Base-by-base conservation (phyloP, 92 coral and sea anemone genomes). In the Metridium senile region DNA sequence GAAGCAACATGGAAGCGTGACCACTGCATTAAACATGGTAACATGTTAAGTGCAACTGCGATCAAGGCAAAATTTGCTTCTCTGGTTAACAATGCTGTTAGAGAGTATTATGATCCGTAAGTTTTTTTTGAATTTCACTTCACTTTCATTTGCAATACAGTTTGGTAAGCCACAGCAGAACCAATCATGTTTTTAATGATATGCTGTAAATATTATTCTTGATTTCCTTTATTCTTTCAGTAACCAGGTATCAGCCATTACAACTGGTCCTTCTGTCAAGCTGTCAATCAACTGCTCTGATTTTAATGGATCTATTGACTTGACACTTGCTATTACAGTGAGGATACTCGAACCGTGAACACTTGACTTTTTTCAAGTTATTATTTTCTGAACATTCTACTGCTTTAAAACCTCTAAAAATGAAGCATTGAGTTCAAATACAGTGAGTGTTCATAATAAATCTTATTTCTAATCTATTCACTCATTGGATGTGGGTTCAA, bases 211-310 rank as follows among this genome's bases (percentile, higher is more conserved):
- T n/a, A n/a, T n/a, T n/a, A n/a, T n/a, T n/a, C n/a, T n/a, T 39
- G 49, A 34, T 32, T 22, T 20, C n/a, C 2, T 70, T 33, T 81
- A 26, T 28, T 35, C 20, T 45, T 45, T 22, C 56, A 54, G 81
- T 25, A 29, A 46, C 20, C 0, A 11, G 27, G 84, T 88, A 33
- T n/a, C 6, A 23, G 83, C 57, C 0, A 29, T 0, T 27, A 71
- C 85, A 20, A 52, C 57, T 22, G 92, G 96, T 22, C 90, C 96
- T 33, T 92, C 96, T 58, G 87, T 91, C 0, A 91, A 88, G 31
- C 72, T 91, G 32, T 66, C 65, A 47, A 66, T 84, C 27, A 82
- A 56, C 34, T 27, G 69, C 34, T 43, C 0, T 33, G 45, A 9
- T 45, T 51, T 13, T 17, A 23, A 0, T 9, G n/a, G 35, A 31